These are phyloP conservation scores for Xenopus laevis DNA, from an alignment of 2,113 vertebrate species.

Conservation along the genomic window DNA sequence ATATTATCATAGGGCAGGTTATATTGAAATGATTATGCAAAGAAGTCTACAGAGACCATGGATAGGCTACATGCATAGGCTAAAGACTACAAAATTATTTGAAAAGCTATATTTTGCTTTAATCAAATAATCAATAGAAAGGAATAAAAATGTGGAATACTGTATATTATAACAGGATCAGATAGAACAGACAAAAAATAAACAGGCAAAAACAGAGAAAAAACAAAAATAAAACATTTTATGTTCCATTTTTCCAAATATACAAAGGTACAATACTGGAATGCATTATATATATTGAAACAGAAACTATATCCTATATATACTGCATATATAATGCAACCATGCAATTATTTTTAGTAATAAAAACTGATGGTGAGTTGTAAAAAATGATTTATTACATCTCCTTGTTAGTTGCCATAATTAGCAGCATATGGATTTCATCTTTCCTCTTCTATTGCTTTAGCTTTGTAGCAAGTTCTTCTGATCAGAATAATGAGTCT, in stretches of 20 bases:
- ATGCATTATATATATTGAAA: no score
- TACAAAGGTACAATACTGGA: not conserved
- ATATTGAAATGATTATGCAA: no score
- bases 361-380: constrained; percentile 23
- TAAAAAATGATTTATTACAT: constrained; percentile 38
- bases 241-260: not conserved
- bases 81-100: no score
- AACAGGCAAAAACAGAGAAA: no score
- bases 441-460: constrained; percentile 44
- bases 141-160: no score
- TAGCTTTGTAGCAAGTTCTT: constrained; percentile 23
- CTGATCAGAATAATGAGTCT: constrained; percentile 43
- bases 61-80: no score
- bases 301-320: not conserved
- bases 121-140: no score
- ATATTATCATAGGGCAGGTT: no score
- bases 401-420: constrained; percentile 29
- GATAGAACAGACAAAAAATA: no score
- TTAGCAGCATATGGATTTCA: constrained; percentile 44
- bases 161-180: no score
- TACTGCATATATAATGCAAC: constrained; percentile 19
- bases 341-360: constrained; percentile 21
- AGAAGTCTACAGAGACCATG: no score
- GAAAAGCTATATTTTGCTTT: no score
- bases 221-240: not conserved